Conservation (phyloP, 2,797 vertebrate species). For the Manis javanica region DNA sequence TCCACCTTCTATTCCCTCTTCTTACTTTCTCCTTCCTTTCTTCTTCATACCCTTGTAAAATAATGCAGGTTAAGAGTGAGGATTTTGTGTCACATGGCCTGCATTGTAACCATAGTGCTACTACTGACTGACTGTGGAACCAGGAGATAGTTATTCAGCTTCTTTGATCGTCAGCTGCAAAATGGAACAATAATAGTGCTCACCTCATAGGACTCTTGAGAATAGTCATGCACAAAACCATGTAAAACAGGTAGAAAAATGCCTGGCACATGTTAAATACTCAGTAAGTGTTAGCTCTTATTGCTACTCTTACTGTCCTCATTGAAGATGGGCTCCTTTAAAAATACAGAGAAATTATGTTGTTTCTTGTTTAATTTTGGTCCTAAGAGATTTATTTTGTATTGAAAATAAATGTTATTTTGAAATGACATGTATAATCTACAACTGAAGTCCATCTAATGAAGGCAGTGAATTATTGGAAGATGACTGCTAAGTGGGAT, state of each 20-base stretch:
- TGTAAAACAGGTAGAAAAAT: background rate
- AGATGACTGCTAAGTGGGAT: background rate
- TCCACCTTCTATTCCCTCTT: background rate
- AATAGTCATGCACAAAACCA: background rate
- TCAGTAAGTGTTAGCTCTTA: background rate
- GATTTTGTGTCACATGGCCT: background rate
- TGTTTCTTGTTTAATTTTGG: constrained; percentile 6
- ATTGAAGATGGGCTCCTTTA: background rate
- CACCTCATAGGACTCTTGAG: background rate
- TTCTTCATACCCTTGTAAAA: background rate
- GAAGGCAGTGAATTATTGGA: constrained; percentile 3
- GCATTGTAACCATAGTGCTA: background rate
- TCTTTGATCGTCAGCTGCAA: background rate
- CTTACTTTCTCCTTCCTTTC: background rate
- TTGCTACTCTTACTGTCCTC: background rate
- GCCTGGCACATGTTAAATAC: background rate
- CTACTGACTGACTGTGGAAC: background rate
- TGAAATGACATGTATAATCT: background rate
- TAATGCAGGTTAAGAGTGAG: background rate
- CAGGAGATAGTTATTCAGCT: background rate
- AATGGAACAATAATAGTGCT: background rate
- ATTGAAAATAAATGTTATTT: background rate
- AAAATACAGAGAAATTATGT: background rate
- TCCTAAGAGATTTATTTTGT: background rate
- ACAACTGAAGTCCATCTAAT: background rate